These are phyloP conservation scores for Xiphophorus hellerii DNA, from an alignment of 2,113 vertebrate genomes.

Conservation along the genomic window DNA sequence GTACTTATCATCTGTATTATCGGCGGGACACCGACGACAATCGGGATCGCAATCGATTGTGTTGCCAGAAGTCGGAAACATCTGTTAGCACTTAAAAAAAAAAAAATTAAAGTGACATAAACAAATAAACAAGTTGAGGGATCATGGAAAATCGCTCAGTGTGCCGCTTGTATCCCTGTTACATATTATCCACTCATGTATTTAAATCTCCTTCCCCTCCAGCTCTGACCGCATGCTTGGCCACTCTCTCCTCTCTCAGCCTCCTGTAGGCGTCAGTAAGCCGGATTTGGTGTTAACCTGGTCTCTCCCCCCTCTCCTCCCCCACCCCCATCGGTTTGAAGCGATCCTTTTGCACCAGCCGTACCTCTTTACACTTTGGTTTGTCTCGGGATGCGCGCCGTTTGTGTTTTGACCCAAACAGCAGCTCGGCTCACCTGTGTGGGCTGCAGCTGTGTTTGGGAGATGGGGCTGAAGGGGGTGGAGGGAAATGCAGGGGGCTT, in stretches of 20 bases:
- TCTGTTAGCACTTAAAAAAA: slow-evolving; percentile 70
- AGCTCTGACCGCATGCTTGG: slow-evolving; percentile 43
- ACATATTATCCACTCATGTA: slow-evolving; percentile 64
- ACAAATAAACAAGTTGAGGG: slow-evolving; percentile 66
- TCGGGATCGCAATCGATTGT: slow-evolving; percentile 70
- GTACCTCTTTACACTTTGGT: slow-evolving; percentile 49
- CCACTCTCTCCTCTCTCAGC: slow-evolving; percentile 48
- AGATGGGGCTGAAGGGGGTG: slow-evolving; percentile 27
- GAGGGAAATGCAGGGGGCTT: slow-evolving; percentile 3
- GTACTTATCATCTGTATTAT: too few species aligned
- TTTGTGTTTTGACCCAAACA: slow-evolving; percentile 69
- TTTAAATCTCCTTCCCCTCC: slow-evolving; percentile 61
- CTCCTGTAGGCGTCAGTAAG: slow-evolving; percentile 59
- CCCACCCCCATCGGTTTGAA: slow-evolving; percentile 22
- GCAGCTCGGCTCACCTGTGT: slow-evolving; percentile 64
- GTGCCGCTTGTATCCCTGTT: slow-evolving; percentile 49
- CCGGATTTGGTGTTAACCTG: slow-evolving; percentile 62
- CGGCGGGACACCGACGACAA: slow-evolving; percentile 19
- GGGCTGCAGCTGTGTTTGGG: slow-evolving; percentile 65
- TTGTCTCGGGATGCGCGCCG: slow-evolving; percentile 60
- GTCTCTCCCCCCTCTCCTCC: slow-evolving; percentile 40
- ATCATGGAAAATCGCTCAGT: slow-evolving; percentile 46
- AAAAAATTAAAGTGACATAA: slow-evolving; percentile 77
- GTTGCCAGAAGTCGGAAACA: slow-evolving; percentile 76
- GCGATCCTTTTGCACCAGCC: slow-evolving; percentile 41